Evolutionary conservation across 37 sponge, comb jelly and placozoan species (phyloP), one percentile per base, ranked within the genome.

Genomic region (Beroe forskalii): DNA sequence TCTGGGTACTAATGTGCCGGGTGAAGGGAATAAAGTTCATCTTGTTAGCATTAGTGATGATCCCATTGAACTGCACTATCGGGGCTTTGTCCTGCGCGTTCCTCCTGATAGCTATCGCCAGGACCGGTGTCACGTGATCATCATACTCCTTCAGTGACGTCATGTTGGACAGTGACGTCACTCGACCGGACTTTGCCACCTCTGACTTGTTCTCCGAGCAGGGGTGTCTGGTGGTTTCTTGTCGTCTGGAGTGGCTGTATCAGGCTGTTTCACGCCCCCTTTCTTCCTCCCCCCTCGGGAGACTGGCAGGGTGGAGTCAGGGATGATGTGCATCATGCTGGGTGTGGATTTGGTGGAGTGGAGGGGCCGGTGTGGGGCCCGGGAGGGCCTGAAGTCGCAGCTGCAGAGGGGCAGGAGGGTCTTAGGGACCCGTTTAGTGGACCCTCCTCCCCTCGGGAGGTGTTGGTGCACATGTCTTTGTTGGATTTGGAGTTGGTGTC

Each of bases 31-130:
- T 80, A 41, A 80, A 80, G 60, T 32, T 38, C 30, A 80, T 12
- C 72, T 32, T 31, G 76, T 72, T 31, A 4, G 28, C 86, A 41
- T 44, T 22, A 6, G 38, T 37, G 6, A 38, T 38, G 40, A 80
- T 38, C 86, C 86, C 86, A 38, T 80, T 80, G 35, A 80, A 80
- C 86, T 80, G 55, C 55, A 80, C 86, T 41, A 80, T 80, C 30
- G 86, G 86, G 25, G 28, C 86, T 38, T 80, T 80, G 55, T 80
- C 86, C 30, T 80, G 44, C 0, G 86, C 40, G 22, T 44, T 80
- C 24, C 86, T 32, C 27, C 86, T 32, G 20, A 80, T 80, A 6
- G 86, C 86, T 27, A 80, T 37, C n/a, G 86, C 86, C 48, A 80
- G 86, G 2, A 80, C 86, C 3, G 86, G 86, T n/a, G 86, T 80